Conservation (phyloP, 2,113 vertebrate genomes). For the Anhinga anhinga region DNA sequence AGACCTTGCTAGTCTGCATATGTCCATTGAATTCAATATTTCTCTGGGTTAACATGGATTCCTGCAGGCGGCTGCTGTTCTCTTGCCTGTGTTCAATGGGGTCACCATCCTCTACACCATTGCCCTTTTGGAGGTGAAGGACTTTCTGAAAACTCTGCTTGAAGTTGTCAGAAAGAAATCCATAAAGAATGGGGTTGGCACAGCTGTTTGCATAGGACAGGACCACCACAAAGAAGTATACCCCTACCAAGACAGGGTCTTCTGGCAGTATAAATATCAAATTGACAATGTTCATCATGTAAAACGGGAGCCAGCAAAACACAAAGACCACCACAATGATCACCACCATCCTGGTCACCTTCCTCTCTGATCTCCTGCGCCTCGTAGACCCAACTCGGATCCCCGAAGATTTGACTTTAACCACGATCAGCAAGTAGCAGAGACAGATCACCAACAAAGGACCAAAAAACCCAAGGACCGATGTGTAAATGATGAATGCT, state of each 20-base stretch:
- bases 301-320: conserved; percentile 95
- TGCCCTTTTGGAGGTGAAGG: conserved; percentile 81
- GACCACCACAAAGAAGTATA: conserved; percentile 91
- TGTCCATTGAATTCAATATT: conserved; percentile 74
- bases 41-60: conserved; percentile 71
- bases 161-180: conserved; percentile 94
- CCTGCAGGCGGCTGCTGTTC: conserved; percentile 80
- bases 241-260: conserved; percentile 77
- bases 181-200: conserved; percentile 92
- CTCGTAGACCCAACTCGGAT: conserved; percentile 82
- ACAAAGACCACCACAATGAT: conserved; percentile 92
- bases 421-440: conserved; percentile 91
- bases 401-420: conserved; percentile 86
- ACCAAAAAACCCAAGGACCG: conserved; percentile 89
- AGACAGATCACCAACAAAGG: conserved; percentile 91
- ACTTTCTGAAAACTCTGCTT: conserved; percentile 91
- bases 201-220: conserved; percentile 95
- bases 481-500: conserved; percentile 89
- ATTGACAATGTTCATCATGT: conserved; percentile 91
- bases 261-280: conserved; percentile 87
- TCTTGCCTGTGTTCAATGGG: conserved; percentile 78
- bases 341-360: conserved; percentile 93
- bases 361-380: conserved; percentile 85
- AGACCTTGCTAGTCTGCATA: conserved; percentile 87
- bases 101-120: conserved; percentile 79